phyloP scores from a whole-genome alignment of 2,888 invertebrate species.

The Lutraria lutraria region DNA sequence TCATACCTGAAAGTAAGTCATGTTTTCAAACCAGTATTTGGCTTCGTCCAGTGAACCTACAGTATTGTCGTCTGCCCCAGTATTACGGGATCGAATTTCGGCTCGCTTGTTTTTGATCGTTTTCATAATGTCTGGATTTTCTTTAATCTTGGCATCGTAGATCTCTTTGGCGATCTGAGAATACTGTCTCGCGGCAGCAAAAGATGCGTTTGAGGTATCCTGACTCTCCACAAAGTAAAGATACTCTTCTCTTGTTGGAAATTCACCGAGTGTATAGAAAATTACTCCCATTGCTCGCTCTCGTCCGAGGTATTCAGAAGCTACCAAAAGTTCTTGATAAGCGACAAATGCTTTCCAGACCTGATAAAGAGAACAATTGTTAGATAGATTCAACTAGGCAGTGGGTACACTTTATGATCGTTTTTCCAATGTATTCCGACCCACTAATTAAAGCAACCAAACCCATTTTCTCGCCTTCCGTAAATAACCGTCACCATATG shows the following conservation, averaged over 20 bases:
- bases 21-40: constrained; percentile 80
- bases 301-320: constrained; percentile 82
- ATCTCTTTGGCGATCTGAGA: constrained; percentile 75
- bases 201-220: constrained; percentile 76
- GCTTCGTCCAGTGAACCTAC: constrained; percentile 73
- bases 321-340: constrained; percentile 81
- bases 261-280: constrained; percentile 81
- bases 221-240: constrained; percentile 81
- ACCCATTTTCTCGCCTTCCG: too few species aligned
- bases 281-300: constrained; percentile 82
- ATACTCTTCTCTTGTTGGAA: constrained; percentile 78
- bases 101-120: constrained; percentile 68
- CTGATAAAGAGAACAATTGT: background rate
- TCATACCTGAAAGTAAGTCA: constrained; percentile 74
- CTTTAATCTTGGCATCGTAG: constrained; percentile 70
- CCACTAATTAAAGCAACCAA: too few species aligned
- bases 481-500: too few species aligned
- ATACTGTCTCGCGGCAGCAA: constrained; percentile 78
- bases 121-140: constrained; percentile 65
- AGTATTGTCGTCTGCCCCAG: constrained; percentile 68
- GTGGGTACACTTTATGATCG: too few species aligned
- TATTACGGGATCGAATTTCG: constrained; percentile 75
- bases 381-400: too few species aligned
- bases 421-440: too few species aligned
- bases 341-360: constrained; percentile 83